phyloP scores from a whole-genome alignment of 2,113 vertebrate species.

The Trematomus loennbergii region DNA sequence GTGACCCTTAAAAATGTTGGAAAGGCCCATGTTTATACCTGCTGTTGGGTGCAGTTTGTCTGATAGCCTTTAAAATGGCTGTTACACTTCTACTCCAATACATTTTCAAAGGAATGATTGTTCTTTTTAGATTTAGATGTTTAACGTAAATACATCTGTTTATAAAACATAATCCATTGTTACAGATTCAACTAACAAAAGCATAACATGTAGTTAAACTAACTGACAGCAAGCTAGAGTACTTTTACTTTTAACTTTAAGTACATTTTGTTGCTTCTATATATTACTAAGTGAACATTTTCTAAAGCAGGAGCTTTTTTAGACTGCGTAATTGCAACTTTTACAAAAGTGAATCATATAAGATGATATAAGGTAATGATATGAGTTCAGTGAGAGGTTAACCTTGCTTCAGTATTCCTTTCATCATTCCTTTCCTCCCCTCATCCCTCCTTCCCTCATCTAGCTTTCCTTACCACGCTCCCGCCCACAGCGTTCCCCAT shows the following conservation, averaged over 20 bases:
- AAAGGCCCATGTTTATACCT: too few species aligned
- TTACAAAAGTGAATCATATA: not conserved
- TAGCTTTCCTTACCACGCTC: conserved; percentile 35
- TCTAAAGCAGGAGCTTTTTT: not conserved
- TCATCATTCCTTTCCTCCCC: conserved; percentile 24
- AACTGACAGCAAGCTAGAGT: too few species aligned
- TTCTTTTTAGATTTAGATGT: not conserved
- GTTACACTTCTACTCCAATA: not conserved
- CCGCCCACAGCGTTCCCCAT: conserved; percentile 42
- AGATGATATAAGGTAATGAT: not conserved
- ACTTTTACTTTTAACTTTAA: too few species aligned
- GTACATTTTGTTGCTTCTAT: too few species aligned
- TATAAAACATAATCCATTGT: not conserved
- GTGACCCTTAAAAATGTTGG: too few species aligned
- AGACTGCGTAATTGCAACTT: not conserved
- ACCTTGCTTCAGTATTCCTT: conserved; percentile 33
- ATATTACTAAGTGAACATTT: too few species aligned
- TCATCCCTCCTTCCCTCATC: conserved; percentile 35
- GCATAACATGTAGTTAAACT: not conserved
- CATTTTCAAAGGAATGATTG: not conserved
- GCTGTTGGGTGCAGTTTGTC: too few species aligned
- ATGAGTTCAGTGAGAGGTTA: not conserved
- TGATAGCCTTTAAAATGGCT: too few species aligned
- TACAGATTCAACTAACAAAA: not conserved
- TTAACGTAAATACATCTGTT: not conserved